These are phyloP conservation scores for Rhingia campestris DNA, from an alignment of 2,888 invertebrate species.

Conservation along the genomic window DNA sequence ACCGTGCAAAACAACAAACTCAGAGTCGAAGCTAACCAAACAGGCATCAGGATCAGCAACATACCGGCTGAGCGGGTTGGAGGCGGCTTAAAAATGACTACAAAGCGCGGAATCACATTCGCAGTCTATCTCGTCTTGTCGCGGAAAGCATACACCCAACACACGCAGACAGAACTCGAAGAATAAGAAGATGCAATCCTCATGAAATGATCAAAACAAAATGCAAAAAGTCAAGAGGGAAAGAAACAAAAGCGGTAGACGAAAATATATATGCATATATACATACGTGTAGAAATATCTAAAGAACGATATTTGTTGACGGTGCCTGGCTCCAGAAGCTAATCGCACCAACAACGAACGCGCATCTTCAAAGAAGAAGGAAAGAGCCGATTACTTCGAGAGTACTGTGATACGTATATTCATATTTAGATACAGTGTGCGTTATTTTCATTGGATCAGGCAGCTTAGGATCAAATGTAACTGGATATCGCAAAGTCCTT, in stretches of 20 bases:
- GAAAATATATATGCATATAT: background rate
- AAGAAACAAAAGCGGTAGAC: constrained; percentile 21
- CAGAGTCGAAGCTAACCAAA: constrained; percentile 36
- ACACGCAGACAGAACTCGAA: constrained; percentile 32
- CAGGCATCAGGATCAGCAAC: constrained; percentile 36
- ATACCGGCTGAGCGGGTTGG: constrained; percentile 35
- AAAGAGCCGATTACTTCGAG: constrained; percentile 29
- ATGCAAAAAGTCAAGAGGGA: constrained; percentile 39
- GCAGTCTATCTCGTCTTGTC: background rate
- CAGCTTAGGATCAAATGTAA: too few species aligned
- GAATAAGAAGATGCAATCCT: constrained; percentile 60
- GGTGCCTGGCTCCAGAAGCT: constrained; percentile 54
- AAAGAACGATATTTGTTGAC: constrained; percentile 58
- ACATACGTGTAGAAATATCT: constrained; percentile 2
- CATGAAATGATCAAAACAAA: constrained; percentile 66
- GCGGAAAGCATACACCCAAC: constrained; percentile 56
- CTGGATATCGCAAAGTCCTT: too few species aligned
- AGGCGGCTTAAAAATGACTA: constrained; percentile 42
- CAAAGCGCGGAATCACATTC: constrained; percentile 31
- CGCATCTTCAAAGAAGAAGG: constrained; percentile 46
- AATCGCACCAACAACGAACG: constrained; percentile 36
- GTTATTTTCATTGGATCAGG: constrained; percentile 22
- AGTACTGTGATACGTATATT: constrained; percentile 10
- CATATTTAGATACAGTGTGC: constrained; percentile 33
- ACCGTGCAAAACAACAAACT: constrained; percentile 33